Percentiles rank a stretch among this genome's conserved stretches.
phyloP scores from a whole-genome alignment of 1,140 invertebrate genomes.

The Drosophila setifemur region DNA sequence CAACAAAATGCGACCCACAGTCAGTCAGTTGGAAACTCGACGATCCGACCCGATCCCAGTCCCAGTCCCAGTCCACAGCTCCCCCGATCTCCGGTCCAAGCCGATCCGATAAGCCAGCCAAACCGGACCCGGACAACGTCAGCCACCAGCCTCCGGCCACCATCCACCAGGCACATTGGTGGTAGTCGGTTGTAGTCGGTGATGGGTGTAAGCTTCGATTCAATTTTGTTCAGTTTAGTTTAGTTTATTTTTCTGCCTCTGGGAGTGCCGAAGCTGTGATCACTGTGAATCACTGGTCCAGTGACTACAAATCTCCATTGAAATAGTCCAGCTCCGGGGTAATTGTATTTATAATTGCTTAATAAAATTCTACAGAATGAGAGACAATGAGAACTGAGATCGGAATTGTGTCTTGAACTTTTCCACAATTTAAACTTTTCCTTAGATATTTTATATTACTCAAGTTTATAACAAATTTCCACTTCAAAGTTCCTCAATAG shows the following conservation, averaged over 20 bases:
- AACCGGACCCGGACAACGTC: slow-evolving; percentile 30
- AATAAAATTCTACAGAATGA: too few relatives aligned
- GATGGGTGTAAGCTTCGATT: slow-evolving; percentile 11
- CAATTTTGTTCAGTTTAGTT: not conserved
- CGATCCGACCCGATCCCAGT: slow-evolving; percentile 51
- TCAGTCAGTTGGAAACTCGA: slow-evolving; percentile 9
- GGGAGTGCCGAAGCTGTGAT: slow-evolving; percentile 16
- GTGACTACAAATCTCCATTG: not conserved
- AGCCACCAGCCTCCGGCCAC: too few relatives aligned
- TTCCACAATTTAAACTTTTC: too few relatives aligned
- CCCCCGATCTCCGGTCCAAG: slow-evolving; percentile 12
- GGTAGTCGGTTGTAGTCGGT: not conserved
- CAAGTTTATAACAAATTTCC: too few relatives aligned
- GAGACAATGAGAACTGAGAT: too few relatives aligned
- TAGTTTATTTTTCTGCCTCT: not conserved
- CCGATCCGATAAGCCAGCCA: slow-evolving; percentile 24
- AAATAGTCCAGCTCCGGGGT: too few relatives aligned
- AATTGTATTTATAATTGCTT: too few relatives aligned
- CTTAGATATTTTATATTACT: too few relatives aligned
- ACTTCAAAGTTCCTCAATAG: too few relatives aligned
- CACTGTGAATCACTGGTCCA: slow-evolving; percentile 17
- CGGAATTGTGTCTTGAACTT: too few relatives aligned
- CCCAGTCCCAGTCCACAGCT: slow-evolving; percentile 17
- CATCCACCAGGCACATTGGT: too few relatives aligned
- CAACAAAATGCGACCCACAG: slow-evolving; percentile 7